Evolutionary conservation across 2,888 invertebrate genomes (phyloP).

Genomic region (Acanthosoma haemorrhoidale): DNA sequence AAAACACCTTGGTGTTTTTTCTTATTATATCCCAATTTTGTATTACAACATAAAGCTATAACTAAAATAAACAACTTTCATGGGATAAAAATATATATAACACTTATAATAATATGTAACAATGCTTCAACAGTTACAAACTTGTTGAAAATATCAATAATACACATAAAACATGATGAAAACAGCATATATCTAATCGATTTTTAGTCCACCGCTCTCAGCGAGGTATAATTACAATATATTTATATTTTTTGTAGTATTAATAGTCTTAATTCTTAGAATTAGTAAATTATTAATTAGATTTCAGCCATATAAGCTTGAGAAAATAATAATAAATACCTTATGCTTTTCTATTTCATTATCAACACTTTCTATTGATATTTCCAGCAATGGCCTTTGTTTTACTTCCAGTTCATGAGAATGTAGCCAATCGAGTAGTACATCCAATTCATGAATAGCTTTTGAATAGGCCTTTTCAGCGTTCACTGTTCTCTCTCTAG

Average conservation of each 20-base stretch:
- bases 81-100: no score
- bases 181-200: no score
- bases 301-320: not conserved
- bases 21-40: no score
- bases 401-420: conserved; percentile 74
- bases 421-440: conserved; percentile 76
- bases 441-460: conserved; percentile 73
- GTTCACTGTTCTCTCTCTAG: conserved; percentile 79
- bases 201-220: not conserved
- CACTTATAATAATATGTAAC: no score
- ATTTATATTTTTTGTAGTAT: not conserved
- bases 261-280: not conserved
- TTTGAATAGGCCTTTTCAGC: conserved; percentile 84
- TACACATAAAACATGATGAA: no score
- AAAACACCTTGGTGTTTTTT: no score
- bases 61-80: no score
- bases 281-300: not conserved
- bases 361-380: conserved; percentile 73
- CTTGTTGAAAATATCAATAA: no score
- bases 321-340: conserved; percentile 16
- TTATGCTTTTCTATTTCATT: conserved; percentile 43
- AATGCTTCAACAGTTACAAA: no score
- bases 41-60: no score
- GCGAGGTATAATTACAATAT: not conserved
- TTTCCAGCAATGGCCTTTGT: conserved; percentile 72